Percentiles rank a stretch among this genome's conserved stretches.
Conservation (phyloP, 2,113 vertebrate species). For the Rhineura floridana region DNA sequence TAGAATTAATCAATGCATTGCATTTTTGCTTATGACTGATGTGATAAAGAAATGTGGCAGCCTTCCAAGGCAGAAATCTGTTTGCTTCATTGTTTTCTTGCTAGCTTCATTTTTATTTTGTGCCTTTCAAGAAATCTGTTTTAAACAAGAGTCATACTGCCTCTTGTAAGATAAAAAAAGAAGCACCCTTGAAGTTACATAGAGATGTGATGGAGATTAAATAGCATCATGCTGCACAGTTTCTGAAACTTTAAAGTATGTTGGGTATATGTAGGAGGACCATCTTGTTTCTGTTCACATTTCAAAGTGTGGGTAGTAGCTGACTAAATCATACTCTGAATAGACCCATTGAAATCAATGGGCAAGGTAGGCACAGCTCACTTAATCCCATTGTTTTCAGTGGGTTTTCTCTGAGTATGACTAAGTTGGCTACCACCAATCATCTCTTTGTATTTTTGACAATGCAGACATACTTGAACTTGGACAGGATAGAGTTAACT, state of each 20-base stretch:
- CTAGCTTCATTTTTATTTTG: background rate
- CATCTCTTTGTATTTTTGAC: background rate
- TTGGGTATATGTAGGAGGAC: background rate
- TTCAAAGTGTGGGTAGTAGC: background rate
- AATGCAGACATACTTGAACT: background rate
- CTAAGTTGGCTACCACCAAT: too few species aligned
- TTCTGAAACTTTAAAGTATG: background rate
- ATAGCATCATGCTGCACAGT: background rate
- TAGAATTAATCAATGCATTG: slow-evolving; percentile 1
- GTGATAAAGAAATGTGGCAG: background rate
- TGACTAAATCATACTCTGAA: background rate
- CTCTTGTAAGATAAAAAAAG: background rate
- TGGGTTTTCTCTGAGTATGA: too few species aligned
- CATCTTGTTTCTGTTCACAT: background rate
- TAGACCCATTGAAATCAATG: too few species aligned
- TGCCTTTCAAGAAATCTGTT: too few species aligned
- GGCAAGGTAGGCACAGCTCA: too few species aligned
- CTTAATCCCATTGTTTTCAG: too few species aligned
- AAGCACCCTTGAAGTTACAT: background rate
- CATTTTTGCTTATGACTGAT: background rate
- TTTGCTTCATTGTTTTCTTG: background rate
- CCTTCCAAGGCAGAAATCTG: accelerated
- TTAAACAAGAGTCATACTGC: background rate
- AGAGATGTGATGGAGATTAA: background rate
- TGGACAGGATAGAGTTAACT: background rate